These are phyloP conservation scores for cattle (Bos taurus) DNA, from an alignment of 2,113 vertebrate species.

Conservation along the genomic window DNA sequence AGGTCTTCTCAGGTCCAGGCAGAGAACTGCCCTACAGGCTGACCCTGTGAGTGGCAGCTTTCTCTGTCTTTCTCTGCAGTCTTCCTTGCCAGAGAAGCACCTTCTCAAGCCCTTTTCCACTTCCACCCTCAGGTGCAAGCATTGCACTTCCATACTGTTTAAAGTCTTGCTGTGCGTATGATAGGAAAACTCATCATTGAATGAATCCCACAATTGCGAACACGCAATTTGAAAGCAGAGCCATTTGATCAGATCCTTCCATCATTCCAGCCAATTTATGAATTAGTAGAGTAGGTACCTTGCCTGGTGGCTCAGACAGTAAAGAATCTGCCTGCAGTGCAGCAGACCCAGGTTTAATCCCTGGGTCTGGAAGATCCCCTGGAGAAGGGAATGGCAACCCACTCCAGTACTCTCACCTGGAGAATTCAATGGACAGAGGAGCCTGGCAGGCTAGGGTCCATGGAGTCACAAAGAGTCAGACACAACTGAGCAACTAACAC, in stretches of 20 bases:
- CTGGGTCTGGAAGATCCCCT: not conserved
- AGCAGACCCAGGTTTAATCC: not conserved
- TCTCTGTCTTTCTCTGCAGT: not conserved
- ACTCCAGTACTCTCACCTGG: not conserved
- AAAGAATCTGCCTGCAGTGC: not conserved
- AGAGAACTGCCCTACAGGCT: not conserved
- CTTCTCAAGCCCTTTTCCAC: not conserved
- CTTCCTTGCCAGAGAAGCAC: not conserved
- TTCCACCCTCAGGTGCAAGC: not conserved
- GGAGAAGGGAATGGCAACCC: not conserved
- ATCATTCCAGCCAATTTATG: not conserved
- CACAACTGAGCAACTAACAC: not conserved
- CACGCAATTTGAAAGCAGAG: not conserved
- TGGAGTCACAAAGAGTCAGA: not conserved
- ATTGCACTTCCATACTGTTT: not conserved
- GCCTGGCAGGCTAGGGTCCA: not conserved
- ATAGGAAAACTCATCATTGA: not conserved
- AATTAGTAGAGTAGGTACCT: not conserved
- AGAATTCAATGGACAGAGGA: not conserved
- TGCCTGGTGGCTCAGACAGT: not conserved
- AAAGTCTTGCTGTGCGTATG: not conserved
- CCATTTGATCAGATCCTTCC: not conserved
- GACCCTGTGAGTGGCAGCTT: not conserved
- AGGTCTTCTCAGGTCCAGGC: not conserved
- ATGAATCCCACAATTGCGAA: not conserved